These are phyloP conservation scores for Phrixothrix hirtus DNA, from an alignment of 2,888 invertebrate species.

Conservation along the genomic window DNA sequence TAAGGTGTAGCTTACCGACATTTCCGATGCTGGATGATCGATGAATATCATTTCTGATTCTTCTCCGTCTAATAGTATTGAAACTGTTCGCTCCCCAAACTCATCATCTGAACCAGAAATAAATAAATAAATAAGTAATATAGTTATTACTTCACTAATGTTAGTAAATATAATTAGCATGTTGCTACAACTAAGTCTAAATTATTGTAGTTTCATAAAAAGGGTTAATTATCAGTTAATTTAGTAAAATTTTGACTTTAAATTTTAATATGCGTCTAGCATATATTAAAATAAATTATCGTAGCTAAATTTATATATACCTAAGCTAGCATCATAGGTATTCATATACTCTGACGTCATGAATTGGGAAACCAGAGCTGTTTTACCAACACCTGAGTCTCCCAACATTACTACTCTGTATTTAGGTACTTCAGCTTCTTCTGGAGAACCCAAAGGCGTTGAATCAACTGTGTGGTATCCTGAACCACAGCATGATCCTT, in stretches of 20 bases:
- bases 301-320: no score
- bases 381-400: conserved; percentile 87
- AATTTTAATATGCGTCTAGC: no score
- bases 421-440: conserved; percentile 71
- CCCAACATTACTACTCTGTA: conserved; percentile 83
- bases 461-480: conserved; percentile 80
- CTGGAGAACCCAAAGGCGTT: conserved; percentile 73
- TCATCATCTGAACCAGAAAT: conserved; percentile 92
- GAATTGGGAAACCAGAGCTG: conserved; percentile 87
- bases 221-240: no score
- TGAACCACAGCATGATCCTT: conserved; percentile 82
- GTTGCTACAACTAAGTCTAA: no score
- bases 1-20: conserved; percentile 94
- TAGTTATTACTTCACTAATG: no score
- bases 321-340: conserved; percentile 88
- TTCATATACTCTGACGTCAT: conserved; percentile 96
- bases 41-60: conserved; percentile 90
- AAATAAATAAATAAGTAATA: no score
- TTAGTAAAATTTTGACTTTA: no score
- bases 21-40: conserved; percentile 85
- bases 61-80: conserved; percentile 85
- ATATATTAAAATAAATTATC: no score
- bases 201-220: no score
- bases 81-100: conserved; percentile 87
- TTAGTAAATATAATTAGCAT: no score